Evolutionary conservation across 2,797 vertebrate genomes (phyloP), one percentile per base, ranked within the genome.

Genomic region (Carapus acus): DNA sequence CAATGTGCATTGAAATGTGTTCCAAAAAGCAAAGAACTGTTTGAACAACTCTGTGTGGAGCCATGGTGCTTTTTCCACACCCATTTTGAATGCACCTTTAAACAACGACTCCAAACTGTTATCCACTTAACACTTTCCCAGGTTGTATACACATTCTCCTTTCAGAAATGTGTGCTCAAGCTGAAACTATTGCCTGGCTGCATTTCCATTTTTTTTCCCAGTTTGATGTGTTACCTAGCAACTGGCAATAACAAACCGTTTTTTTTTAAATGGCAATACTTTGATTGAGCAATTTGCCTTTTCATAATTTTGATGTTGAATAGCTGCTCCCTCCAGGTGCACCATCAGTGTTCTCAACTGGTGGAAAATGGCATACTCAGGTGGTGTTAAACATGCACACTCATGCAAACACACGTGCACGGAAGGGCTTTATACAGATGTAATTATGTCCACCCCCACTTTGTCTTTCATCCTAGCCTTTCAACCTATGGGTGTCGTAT

Each of bases 401-500:
- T 36, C 49, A 49, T 6, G 20, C 23, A 43, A 36, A 61, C 64
- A 69, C 43, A 40, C 36, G 21, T 41, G 43, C 43, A 43, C 43
- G 43, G 54, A 65, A 49, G 78, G 58, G 53, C 58, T 71, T 66
- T 67, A 74, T 62, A 43, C 47, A 60, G 19, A 48, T 50, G 63
- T 52, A 17, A 67, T 75, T 71, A 59, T 34, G 54, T 81, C 73
- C 74, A 78, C 65, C 65, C 71, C 80, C 75, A 70, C 52, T 60
- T 54, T 67, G 54, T 80, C 76, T 78, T 67, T 81, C 74, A 81
- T 73, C 58, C 51, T 41, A 40, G 21, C 39, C 53, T 82, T 74
- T 79, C 16, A 71, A 57, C 52, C 56, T 33, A 43, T 59, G 49
- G 64, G 59, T n/a, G 58, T 71, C 40, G 29, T 40, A 21, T 58